These are phyloP conservation scores for Drosophila mayaguana DNA, from an alignment of 2,888 invertebrate species.

Conservation along the genomic window DNA sequence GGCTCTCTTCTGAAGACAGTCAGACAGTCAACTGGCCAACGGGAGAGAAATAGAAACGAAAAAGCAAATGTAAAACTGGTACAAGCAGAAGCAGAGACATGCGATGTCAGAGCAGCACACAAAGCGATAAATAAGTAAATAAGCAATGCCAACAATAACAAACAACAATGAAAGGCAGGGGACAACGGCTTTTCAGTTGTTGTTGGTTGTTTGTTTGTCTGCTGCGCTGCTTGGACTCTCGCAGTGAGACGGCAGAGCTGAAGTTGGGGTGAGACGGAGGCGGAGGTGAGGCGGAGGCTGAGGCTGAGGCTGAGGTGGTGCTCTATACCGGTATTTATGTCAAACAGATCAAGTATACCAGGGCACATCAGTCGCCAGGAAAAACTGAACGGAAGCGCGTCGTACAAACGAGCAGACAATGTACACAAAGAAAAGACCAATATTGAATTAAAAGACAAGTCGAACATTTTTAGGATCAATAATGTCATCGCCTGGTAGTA, in stretches of 20 bases:
- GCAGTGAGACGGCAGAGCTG: background rate
- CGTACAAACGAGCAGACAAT: constrained; percentile 35
- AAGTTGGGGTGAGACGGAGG: background rate
- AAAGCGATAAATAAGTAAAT: constrained; percentile 71
- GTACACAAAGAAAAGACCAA: constrained; percentile 20
- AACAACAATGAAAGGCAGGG: constrained; percentile 27
- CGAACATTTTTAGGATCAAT: background rate
- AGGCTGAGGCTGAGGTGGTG: background rate
- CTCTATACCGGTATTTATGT: constrained; percentile 58
- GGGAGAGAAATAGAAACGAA: constrained; percentile 14
- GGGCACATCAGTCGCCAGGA: constrained; percentile 52
- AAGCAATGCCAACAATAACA: constrained; percentile 48
- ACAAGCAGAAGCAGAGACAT: constrained; percentile 23
- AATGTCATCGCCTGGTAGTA: constrained; percentile 17
- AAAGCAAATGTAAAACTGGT: constrained; percentile 22
- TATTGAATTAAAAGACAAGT: constrained; percentile 12
- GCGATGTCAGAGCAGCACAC: constrained; percentile 61
- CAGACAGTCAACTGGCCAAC: constrained; percentile 28
- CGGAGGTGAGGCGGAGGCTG: background rate
- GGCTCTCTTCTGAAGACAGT: constrained; percentile 31
- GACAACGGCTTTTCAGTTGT: constrained; percentile 33
- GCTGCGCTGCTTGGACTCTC: constrained; percentile 1
- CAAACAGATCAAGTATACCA: constrained; percentile 57
- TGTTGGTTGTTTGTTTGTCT: constrained; percentile 23
- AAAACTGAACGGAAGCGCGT: constrained; percentile 50